These are phyloP conservation scores for Helicolenus hilgendorfi DNA, from an alignment of 2,797 vertebrate genomes.

Conservation along the genomic window DNA sequence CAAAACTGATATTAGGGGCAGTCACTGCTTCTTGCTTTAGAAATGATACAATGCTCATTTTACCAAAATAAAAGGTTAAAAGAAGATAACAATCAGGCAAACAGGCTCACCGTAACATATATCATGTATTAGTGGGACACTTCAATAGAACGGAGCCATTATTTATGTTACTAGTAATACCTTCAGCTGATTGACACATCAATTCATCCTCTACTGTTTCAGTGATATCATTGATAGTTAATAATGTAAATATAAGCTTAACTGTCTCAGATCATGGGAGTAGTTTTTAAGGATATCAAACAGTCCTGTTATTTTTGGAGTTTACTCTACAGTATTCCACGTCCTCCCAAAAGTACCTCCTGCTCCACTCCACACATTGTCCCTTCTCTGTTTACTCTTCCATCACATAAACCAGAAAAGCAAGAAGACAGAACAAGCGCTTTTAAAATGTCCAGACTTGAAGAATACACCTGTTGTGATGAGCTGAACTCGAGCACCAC, in stretches of 20 bases:
- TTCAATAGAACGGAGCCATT: slow-evolving; percentile 2
- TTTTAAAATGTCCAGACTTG: slow-evolving; percentile 44
- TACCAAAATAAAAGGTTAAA: neutral
- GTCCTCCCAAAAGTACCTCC: slow-evolving; percentile 11
- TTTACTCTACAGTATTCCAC: neutral
- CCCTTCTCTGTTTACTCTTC: slow-evolving; percentile 12
- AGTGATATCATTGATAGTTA: neutral
- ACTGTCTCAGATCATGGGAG: neutral
- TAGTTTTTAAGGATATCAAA: neutral
- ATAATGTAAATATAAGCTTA: neutral
- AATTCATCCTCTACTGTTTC: neutral
- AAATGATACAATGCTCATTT: neutral
- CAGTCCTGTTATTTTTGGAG: neutral
- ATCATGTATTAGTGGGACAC: neutral
- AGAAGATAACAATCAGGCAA: neutral
- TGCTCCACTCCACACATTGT: neutral
- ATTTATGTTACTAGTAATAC: slow-evolving; percentile 10
- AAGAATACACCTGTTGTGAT: slow-evolving; percentile 59
- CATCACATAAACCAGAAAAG: slow-evolving; percentile 11
- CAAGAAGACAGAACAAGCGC: neutral
- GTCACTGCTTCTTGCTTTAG: neutral
- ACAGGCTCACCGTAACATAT: neutral
- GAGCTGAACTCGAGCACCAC: slow-evolving; percentile 35
- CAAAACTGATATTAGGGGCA: neutral
- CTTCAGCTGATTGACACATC: neutral